phyloP scores from a whole-genome alignment of 2,797 vertebrate genomes.

The Bovichtus variegatus region DNA sequence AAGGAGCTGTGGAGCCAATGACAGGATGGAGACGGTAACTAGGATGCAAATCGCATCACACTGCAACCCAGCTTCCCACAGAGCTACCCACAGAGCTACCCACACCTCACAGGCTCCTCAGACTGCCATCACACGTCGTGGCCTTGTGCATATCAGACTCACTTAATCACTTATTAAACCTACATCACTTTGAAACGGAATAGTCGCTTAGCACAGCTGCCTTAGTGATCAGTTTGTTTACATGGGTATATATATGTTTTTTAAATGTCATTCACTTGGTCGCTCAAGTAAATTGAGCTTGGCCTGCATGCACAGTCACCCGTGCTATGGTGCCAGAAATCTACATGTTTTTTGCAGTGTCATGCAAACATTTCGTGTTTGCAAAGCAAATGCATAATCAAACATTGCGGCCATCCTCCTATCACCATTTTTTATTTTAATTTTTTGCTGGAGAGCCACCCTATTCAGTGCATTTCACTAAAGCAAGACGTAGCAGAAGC shows the following conservation, averaged over 20 bases:
- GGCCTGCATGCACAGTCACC: not conserved
- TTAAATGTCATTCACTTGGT: not conserved
- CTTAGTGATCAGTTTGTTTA: not conserved
- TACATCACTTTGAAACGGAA: fast-evolving
- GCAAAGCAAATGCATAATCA: not conserved
- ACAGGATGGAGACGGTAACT: constrained; percentile 94
- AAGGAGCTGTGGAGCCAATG: constrained; percentile 87
- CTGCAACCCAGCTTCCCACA: not conserved
- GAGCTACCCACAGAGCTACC: not conserved
- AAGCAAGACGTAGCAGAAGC: not conserved
- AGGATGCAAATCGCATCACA: constrained; percentile 21
- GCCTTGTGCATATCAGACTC: not conserved
- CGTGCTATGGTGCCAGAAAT: not conserved
- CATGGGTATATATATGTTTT: not conserved
- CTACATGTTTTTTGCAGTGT: not conserved
- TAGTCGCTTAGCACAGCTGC: not conserved
- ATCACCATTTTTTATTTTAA: too few species aligned
- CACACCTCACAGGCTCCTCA: not conserved
- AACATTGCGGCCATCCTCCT: not conserved
- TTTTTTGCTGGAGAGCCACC: too few species aligned
- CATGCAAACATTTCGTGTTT: not conserved
- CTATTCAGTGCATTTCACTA: not conserved
- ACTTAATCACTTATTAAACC: not conserved
- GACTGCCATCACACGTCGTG: not conserved
- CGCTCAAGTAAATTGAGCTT: not conserved